Evolutionary conservation across 2,113 vertebrate genomes (phyloP).

Genomic region (Channa argus): DNA sequence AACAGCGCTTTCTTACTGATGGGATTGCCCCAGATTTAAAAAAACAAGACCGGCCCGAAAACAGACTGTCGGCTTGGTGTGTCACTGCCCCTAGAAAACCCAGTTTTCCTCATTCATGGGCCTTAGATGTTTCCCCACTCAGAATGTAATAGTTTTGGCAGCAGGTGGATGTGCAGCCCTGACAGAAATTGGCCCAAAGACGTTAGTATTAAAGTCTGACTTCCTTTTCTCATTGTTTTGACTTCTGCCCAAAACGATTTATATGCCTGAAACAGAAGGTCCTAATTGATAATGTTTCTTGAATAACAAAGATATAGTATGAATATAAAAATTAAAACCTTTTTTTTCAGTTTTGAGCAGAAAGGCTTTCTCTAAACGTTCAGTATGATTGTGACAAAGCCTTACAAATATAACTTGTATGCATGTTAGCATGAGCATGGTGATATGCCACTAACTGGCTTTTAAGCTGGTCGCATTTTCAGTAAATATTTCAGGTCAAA

Average conservation of each 20-base stretch:
- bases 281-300: neutral
- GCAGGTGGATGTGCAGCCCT: neutral
- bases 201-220: neutral
- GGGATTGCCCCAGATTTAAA: too few species aligned
- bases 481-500: neutral
- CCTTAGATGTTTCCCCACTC: neutral
- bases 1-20: too few species aligned
- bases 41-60: too few species aligned
- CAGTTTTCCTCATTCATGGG: neutral
- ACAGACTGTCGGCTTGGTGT: too few species aligned
- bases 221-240: neutral
- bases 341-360: too few species aligned
- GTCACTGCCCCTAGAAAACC: too few species aligned
- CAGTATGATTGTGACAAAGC: neutral
- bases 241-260: neutral
- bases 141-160: neutral
- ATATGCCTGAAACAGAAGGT: neutral
- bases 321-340: neutral
- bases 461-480: neutral
- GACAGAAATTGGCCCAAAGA: neutral
- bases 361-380: constrained; percentile 2
- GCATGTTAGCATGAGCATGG: constrained; percentile 54
- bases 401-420: neutral
- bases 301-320: neutral
- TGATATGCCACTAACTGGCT: neutral